phyloP scores from a whole-genome alignment of 2,797 vertebrate genomes.

The Zalophus californianus region DNA sequence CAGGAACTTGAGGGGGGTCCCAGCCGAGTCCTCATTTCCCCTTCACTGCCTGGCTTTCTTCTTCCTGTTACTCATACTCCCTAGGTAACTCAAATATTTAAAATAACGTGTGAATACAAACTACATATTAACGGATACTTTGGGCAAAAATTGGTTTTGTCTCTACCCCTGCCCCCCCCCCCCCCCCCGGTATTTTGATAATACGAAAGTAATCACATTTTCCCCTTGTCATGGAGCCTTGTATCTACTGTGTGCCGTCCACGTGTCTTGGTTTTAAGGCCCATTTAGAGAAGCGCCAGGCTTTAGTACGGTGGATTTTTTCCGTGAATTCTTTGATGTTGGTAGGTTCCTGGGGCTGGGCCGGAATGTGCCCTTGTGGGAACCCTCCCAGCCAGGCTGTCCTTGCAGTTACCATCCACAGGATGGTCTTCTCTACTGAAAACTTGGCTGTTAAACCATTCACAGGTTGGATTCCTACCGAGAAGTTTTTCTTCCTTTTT shows the following conservation, averaged over 20 bases:
- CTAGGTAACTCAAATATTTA: background rate
- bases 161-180: no score
- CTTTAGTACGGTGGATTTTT: background rate
- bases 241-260: background rate
- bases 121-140: background rate
- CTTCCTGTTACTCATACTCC: background rate
- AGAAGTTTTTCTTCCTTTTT: background rate
- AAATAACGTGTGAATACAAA: background rate
- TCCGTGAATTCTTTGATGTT: background rate
- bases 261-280: background rate
- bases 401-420: background rate
- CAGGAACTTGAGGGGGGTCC: background rate
- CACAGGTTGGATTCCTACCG: background rate
- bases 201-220: background rate
- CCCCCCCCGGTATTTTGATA: background rate
- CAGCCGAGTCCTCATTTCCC: background rate
- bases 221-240: background rate
- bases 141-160: background rate
- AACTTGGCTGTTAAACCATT: background rate
- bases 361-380: background rate
- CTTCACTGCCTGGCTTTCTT: background rate
- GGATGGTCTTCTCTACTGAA: background rate
- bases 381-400: background rate
- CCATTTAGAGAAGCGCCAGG: background rate
- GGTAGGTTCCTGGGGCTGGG: background rate